A percentile compares a stretch with the other conserved stretches of the same genome.
phyloP scores from a whole-genome alignment of 2,888 invertebrate genomes.

The Mantis religiosa region DNA sequence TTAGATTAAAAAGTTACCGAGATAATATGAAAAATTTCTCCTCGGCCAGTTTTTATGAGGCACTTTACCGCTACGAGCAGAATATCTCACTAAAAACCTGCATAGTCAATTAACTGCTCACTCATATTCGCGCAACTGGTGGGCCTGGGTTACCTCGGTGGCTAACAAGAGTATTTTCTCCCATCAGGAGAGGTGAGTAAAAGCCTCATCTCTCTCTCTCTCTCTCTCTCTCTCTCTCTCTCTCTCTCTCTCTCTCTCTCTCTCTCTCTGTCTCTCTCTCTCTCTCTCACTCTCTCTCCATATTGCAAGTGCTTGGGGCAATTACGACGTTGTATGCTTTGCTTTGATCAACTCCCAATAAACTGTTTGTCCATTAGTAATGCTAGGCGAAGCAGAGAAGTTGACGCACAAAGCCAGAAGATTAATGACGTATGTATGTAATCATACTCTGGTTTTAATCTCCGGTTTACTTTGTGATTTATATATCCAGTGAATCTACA shows the following conservation, averaged over 20 bases:
- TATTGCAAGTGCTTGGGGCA: neutral
- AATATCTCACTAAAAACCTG: neutral
- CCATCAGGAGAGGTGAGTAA: neutral
- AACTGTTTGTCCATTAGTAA: neutral
- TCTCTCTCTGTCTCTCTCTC: neutral
- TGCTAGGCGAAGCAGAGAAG: neutral
- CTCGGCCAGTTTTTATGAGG: neutral
- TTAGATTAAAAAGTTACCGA: too few species aligned
- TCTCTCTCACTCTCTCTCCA: neutral
- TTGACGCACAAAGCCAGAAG: neutral
- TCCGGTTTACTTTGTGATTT: too few species aligned
- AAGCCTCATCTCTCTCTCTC: neutral
- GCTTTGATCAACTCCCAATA: neutral
- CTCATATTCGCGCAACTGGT: neutral
- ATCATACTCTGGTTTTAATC: too few species aligned
- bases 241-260: neutral
- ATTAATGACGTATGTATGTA: too few species aligned
- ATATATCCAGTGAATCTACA: too few species aligned
- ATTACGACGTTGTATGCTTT: neutral
- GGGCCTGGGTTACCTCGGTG: neutral
- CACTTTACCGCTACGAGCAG: neutral
- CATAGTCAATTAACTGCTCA: neutral
- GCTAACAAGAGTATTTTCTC: neutral
- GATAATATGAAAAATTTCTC: too few species aligned
- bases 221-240: neutral